Base-by-base conservation (phyloP, 2,888 invertebrate genomes). In the Tetropium fuscum region DNA sequence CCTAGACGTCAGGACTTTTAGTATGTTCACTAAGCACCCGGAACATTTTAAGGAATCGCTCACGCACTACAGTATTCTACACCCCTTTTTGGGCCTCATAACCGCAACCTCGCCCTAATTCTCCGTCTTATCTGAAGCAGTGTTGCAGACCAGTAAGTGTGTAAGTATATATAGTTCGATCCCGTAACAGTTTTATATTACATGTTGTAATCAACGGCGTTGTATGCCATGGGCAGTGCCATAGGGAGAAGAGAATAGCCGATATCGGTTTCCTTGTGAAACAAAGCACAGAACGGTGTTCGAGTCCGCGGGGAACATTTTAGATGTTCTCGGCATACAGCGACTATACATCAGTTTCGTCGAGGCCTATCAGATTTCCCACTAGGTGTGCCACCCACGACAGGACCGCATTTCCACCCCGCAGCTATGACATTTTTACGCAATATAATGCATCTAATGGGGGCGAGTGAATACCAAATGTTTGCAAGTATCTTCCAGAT, bases 241-340 rank as follows among this genome's bases (percentile, higher is more conserved):
- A n/a, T 15, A 27, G 44, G 27, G 44, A 44, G 44, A 13, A 19
- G 19, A 22, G 41, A 20, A 36, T 15, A 34, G 34, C 34, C 11
- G 13, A 7, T 58, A 60, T 63, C 62, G 57, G 48, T 64, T 66
- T 64, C 49, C 65, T 58, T 53, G 36, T 41, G 62, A 63, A 65
- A 63, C 62, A 69, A 66, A 70, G 66, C 60, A 56, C 63, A 60
- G 59, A 71, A 69, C 53, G 54, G 45, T 70, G 70, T 67, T 60
- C 19, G 30, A 58, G 56, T 67, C 71, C 55, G 47, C 63, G 56
- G 69, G 69, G 66, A 66, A 15, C 18, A 18, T 20, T 56, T 47
- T 41, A 18, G 11, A n/a, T n/a, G 19, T 41, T 53, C 45, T 41
- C 41, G 25, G 53, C 49, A 8, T 22, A 22, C 20, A 22, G 25